Conservation (phyloP, 2,113 vertebrate species). For the Oceanites oceanicus region DNA sequence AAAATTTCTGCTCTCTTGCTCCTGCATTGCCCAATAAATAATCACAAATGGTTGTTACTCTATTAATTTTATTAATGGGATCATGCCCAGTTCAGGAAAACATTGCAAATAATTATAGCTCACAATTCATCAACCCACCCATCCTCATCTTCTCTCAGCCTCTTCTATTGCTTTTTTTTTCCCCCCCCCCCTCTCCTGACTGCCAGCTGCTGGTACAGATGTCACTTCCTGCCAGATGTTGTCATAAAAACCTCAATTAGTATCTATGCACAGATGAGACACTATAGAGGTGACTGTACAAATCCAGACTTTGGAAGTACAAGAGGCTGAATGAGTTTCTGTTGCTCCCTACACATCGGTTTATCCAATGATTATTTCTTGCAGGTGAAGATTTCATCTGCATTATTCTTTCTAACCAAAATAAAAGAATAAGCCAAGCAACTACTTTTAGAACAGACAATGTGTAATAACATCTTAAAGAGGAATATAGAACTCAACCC, state of each 20-base stretch:
- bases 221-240: slow-evolving; percentile 38
- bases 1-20: background rate
- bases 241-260: background rate
- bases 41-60: background rate
- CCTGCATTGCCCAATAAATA: background rate
- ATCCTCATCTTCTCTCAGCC: background rate
- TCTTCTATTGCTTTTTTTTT: background rate
- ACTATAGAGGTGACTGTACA: background rate
- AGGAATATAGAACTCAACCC: background rate
- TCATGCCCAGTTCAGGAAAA: background rate
- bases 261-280: background rate
- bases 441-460: background rate
- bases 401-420: background rate
- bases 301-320: background rate
- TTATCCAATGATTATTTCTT: background rate
- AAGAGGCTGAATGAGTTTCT: background rate
- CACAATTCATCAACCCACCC: background rate
- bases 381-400: background rate
- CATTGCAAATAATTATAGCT: background rate
- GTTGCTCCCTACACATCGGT: background rate
- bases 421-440: background rate
- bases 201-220: slow-evolving; percentile 42
- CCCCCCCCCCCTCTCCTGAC: background rate
- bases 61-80: background rate
- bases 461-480: fast-evolving